These are phyloP conservation scores for Oceanodroma tethys DNA, from an alignment of 2,113 vertebrate species.

Conservation along the genomic window DNA sequence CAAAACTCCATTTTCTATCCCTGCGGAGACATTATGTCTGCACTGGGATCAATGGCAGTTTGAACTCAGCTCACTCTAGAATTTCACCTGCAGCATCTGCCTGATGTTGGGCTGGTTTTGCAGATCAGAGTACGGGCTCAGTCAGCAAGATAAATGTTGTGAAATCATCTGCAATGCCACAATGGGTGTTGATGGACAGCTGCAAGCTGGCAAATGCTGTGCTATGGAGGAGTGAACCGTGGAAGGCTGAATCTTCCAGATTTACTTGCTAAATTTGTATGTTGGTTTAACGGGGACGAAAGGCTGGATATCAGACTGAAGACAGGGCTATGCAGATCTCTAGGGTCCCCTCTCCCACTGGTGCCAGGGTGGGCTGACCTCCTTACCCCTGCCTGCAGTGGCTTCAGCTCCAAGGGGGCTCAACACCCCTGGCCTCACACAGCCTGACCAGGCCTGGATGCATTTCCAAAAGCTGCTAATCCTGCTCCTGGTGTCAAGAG, in stretches of 20 bases:
- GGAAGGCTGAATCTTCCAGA: neutral
- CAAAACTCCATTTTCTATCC: neutral
- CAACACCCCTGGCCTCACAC: neutral
- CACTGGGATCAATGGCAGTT: neutral
- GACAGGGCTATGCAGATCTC: neutral
- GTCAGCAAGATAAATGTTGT: slow-evolving; percentile 30
- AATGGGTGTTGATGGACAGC: slow-evolving; percentile 30
- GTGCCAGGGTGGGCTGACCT: neutral
- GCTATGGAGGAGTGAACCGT: neutral
- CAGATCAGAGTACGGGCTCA: neutral
- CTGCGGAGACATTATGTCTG: neutral
- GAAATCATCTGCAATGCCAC: neutral
- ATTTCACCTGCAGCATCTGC: slow-evolving; percentile 8
- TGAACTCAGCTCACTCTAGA: neutral
- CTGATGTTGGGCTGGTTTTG: neutral
- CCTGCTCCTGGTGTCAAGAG: neutral
- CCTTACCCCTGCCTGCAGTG: neutral
- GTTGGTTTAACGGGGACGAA: neutral
- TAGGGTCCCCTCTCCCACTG: accelerated
- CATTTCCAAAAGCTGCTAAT: neutral
- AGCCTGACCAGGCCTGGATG: neutral
- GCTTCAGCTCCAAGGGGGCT: neutral
- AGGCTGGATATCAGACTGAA: neutral
- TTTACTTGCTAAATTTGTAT: neutral
- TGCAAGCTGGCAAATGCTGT: neutral